Evolutionary conservation across 2,113 vertebrate genomes (phyloP), one percentile per base, ranked within the genome.

Genomic region (Coregonus clupeaformis): DNA sequence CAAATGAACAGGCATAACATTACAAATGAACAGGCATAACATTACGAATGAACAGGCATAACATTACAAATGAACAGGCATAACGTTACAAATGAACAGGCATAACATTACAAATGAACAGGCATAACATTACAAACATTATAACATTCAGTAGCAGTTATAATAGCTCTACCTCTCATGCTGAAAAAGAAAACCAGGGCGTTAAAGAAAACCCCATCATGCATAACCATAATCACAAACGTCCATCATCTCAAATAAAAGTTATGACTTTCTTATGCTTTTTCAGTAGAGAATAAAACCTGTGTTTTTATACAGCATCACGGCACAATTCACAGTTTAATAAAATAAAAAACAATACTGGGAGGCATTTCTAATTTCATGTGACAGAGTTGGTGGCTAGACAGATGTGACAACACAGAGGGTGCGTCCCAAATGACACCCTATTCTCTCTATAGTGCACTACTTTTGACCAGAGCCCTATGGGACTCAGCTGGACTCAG

Each of bases 281-380:
- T 25, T 65, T 25, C 3, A 30, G 22, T 14, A 36, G 66, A 52
- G 12, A 52, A 52, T 18, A 52, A 14, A 52, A 52, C 49, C 49
- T 16, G 12, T 52, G 36, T 42, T 42, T 42, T 42, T 3, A 16
- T 14, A 52, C 12, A 18, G 12, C 49, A 52, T 18, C 14, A 52
- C 49, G 49, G 9, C 36, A 42, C 9, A 1, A 14, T 69, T 49
- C 29, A 72, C 76, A 81, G 84, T 90, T 87, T 86, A 87, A 89
- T 88, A 81, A 87, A 77, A 80, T n/a, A 78, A 72, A 80, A 85
- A 89, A 82, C 49, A 77, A 84, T 82, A 74, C 36, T 68, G 72
- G 30, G 47, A 74, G 77, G 76, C 75, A 68, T 88, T 84, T 88
- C 70, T 88, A 80, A 89, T 88, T 86, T 91, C 82, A 76, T 89